Base-by-base conservation (phyloP, 2,797 vertebrate species). In the Xenentodon cancila region DNA sequence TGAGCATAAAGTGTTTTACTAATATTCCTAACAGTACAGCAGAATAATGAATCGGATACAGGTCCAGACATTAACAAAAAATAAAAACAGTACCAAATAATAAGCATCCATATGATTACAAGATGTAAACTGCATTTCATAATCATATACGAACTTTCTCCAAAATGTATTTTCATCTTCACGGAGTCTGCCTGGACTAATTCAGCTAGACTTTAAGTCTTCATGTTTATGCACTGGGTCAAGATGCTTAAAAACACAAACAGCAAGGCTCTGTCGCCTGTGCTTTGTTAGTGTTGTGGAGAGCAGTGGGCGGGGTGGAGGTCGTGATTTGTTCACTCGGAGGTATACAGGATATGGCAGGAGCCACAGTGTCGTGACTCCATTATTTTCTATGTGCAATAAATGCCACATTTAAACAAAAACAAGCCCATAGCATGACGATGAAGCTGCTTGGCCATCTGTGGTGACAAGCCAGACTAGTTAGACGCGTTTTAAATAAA, bases 291-390 rank as follows among this genome's bases (percentile, higher is more conserved):
- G 90, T 82, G 47, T 88, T 86, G 64, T 63, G 79, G 89, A 88
- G 85, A 77, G 84, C 79, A 77, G 88, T 70, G 93, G 86, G 92
- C 45, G 34, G 89, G 84, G 81, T 88, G 86, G 81, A 86, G 85
- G 92, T 95, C 93, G 94, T 95, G 95, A 95, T 95, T 95, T 92
- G 91, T 92, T 92, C 90, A 86, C 83, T 83, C 85, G 85, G 89
- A 93, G 87, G 90, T 92, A 88, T 92, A 93, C 94, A 95, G 95
- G 95, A 96, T 95, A 90, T 94, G 90, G 93, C 92, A 93, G 93
- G 94, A 95, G 95, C 93, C 95, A 81, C 90, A 64, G 87, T 90
- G 94, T 95, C 94, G 93, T 96, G 94, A 94, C 93, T 93, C 81
- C 68, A 84, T 86, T 59, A 71, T 87, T 86, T 81, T 88, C 86